A percentile compares a stretch with the other conserved stretches of the same genome.
These are phyloP conservation scores for Phoeniculus purpureus DNA, from an alignment of 2,797 vertebrate species.

Conservation along the genomic window DNA sequence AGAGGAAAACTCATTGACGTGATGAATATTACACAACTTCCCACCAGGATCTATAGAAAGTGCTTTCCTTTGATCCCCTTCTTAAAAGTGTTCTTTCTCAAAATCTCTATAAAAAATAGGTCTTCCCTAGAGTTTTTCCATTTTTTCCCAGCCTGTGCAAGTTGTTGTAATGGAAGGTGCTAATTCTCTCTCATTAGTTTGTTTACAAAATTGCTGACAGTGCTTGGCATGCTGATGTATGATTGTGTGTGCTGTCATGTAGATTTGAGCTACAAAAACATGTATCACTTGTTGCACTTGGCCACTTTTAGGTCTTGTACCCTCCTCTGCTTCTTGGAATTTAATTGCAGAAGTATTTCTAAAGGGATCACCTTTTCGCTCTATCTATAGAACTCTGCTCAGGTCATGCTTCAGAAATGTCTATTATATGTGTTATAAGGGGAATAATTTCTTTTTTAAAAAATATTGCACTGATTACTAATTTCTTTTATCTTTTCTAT, in stretches of 20 bases:
- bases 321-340: background rate
- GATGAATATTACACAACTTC: background rate
- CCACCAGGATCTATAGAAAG: background rate
- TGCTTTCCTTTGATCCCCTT: background rate
- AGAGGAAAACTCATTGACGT: background rate
- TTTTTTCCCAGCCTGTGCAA: background rate
- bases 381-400: background rate
- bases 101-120: background rate
- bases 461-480: accelerated
- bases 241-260: background rate
- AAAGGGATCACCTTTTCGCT: background rate
- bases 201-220: background rate
- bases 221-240: background rate
- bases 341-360: background rate
- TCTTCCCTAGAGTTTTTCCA: background rate
- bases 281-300: background rate
- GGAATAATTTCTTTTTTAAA: background rate
- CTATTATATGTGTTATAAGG: background rate
- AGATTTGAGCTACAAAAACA: background rate
- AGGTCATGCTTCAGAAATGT: background rate
- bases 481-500: background rate
- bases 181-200: background rate
- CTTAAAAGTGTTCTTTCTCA: background rate
- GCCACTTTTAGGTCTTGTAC: background rate
- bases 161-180: background rate